Evolutionary conservation across 2,888 invertebrate genomes (phyloP), one percentile per base, ranked within the genome.

Genomic region (Fragum sueziense): DNA sequence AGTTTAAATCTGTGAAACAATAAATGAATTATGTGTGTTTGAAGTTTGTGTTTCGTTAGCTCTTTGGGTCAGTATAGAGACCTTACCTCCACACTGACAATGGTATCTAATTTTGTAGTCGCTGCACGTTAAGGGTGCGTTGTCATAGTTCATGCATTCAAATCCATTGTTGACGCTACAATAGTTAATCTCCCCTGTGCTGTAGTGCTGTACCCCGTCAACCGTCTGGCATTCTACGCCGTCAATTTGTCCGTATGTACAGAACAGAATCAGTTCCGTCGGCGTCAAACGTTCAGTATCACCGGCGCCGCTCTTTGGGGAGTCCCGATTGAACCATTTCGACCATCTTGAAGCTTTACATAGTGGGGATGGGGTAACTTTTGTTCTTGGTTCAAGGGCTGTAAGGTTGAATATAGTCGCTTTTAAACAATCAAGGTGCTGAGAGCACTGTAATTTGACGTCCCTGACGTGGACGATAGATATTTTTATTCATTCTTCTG

Each of bases 151-250:
- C 51, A 72, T 68, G 90, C 97, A 97, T 7, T 95, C 92, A 0
- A 97, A 94, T 0, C 97, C 97, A 22, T 94, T 94, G 86, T 96
- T 95, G 11, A 82, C 70, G 1, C 76, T 37, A 59, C 82, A 82
- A 0, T 70, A 71, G 22, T 68, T 33, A 76, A 97, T 91, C 62
- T 88, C 87, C 74, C 92, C 92, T 14, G n/a, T 65, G 34, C 65
- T 86, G 62, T 84, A 87, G 33, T 85, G 82, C 20, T 86, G 85
- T 2, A 86, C 86, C 7, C 85, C 87, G 62, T 86, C 81, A 2
- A 82, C 80, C 33, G 89, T 88, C 54, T 81, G 72, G 85, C 92
- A 92, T 79, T 92, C 90, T 6, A 92, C 89, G 22, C 87, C 79
- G 0, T 84, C 85, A 17, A 93, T 86, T 47, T 85, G 76, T 27